Conservation (phyloP, 2,888 invertebrate genomes). For the Molorchus minor region DNA sequence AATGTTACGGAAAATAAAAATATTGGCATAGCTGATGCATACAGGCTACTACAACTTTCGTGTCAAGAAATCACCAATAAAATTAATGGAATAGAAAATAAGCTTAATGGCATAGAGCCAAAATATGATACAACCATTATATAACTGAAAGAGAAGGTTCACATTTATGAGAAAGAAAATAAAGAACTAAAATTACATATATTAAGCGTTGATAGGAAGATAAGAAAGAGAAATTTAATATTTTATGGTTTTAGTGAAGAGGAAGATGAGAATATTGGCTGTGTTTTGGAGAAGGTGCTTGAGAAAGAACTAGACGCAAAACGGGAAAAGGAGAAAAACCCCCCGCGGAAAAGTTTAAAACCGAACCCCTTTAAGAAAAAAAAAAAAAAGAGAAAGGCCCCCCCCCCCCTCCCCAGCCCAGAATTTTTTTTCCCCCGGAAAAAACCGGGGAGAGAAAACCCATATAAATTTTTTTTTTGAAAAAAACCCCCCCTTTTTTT, state of each 20-base stretch:
- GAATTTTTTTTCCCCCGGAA: too few species aligned
- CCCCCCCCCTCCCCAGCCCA: too few species aligned
- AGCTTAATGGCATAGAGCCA: neutral
- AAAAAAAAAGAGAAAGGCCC: too few species aligned
- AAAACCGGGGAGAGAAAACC: too few species aligned
- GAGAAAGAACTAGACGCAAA: neutral
- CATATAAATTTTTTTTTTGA: too few species aligned
- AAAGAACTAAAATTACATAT: neutral
- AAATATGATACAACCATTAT: neutral
- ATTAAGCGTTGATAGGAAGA: neutral
- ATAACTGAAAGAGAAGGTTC: neutral
- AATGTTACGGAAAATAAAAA: neutral
- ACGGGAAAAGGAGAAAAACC: too few species aligned
- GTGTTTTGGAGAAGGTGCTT: neutral
- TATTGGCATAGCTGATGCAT: neutral
- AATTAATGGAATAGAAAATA: neutral
- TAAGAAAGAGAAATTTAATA: neutral
- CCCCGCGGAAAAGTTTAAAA: too few species aligned
- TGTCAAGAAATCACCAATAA: neutral
- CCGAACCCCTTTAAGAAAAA: too few species aligned
- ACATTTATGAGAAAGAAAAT: neutral
- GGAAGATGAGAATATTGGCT: neutral
- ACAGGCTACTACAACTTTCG: neutral
- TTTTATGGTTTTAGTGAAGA: neutral
- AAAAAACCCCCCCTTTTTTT: too few species aligned